Conservation (phyloP, 2,888 invertebrate species). For the Sceliomorpha sp. region DNA sequence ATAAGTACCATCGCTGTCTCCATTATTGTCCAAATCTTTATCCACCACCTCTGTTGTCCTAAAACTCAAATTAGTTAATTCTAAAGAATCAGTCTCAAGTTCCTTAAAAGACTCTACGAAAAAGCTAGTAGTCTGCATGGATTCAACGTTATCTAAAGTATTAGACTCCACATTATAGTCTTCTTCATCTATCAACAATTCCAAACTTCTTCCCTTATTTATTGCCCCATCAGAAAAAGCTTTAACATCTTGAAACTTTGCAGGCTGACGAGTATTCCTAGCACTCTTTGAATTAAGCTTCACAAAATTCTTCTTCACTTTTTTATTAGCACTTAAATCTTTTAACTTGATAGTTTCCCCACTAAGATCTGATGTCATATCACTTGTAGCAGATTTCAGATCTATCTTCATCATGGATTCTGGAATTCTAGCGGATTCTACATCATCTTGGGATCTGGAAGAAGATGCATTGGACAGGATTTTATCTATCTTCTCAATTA, state of each 20-base stretch:
- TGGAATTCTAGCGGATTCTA: conserved; percentile 56
- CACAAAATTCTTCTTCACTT: conserved; percentile 8
- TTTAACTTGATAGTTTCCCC: conserved; percentile 34
- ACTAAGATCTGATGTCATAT: conserved; percentile 14
- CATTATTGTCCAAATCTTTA: conserved; percentile 29
- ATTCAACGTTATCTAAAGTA: conserved; percentile 23
- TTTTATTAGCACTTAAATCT: conserved; percentile 12
- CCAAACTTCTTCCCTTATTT: conserved; percentile 13
- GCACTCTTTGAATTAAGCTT: conserved; percentile 44
- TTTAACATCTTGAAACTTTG: conserved; percentile 28
- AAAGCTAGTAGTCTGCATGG: conserved; percentile 18
- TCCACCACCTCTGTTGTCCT: background rate
- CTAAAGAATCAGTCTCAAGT: conserved; percentile 1
- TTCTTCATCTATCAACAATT: conserved; percentile 19
- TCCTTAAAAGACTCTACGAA: conserved; percentile 10
- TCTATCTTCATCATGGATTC: conserved; percentile 25
- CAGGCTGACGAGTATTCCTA: conserved; percentile 43
- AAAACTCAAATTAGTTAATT: background rate
- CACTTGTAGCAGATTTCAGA: conserved; percentile 25
- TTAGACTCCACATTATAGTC: conserved; percentile 24
- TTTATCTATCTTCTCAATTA: conserved; percentile 74
- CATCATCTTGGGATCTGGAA: conserved; percentile 58
- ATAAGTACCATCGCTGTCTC: conserved; percentile 55
- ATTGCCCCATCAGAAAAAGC: conserved; percentile 28
- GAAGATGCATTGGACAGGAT: conserved; percentile 69